Evolutionary conservation across 2,113 vertebrate species (phyloP).

Genomic region (Pteronura brasiliensis): DNA sequence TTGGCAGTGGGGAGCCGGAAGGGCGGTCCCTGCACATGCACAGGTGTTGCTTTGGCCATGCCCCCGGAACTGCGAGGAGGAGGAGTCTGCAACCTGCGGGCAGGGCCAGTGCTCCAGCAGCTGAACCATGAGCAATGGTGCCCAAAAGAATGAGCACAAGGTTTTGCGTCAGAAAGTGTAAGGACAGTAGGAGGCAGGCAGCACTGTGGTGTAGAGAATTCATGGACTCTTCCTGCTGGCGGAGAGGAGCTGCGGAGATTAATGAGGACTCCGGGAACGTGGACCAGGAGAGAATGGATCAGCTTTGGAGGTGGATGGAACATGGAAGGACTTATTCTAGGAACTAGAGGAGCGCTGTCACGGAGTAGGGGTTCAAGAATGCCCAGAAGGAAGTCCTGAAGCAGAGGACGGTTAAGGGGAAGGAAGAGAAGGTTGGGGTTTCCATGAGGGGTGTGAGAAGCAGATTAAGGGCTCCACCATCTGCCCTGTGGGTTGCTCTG

Average conservation of each 20-base stretch:
- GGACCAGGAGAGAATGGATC: not conserved
- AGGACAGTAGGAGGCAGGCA: not conserved
- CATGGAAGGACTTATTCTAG: not conserved
- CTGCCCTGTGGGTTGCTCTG: not conserved
- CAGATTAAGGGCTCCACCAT: not conserved
- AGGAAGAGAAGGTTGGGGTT: not conserved
- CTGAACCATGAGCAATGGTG: not conserved
- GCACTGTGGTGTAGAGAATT: not conserved
- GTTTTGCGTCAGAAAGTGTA: not conserved
- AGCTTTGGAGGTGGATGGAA: not conserved
- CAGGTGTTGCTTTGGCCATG: not conserved
- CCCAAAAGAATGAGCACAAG: not conserved
- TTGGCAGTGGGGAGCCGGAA: not conserved
- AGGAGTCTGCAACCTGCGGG: not conserved
- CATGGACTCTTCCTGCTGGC: not conserved
- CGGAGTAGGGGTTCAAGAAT: too few species aligned
- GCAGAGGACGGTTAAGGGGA: not conserved
- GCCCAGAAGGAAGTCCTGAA: not conserved
- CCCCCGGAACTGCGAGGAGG: not conserved
- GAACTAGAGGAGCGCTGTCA: not conserved
- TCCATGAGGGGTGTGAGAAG: not conserved
- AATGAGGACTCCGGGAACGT: not conserved
- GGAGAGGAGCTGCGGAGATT: not conserved
- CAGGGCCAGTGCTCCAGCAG: not conserved
- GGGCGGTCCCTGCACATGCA: not conserved